A percentile compares a stretch with the other conserved stretches of the same genome.
Evolutionary conservation across 2,888 invertebrate genomes (phyloP).

Genomic region (Lithophane leautieri): DNA sequence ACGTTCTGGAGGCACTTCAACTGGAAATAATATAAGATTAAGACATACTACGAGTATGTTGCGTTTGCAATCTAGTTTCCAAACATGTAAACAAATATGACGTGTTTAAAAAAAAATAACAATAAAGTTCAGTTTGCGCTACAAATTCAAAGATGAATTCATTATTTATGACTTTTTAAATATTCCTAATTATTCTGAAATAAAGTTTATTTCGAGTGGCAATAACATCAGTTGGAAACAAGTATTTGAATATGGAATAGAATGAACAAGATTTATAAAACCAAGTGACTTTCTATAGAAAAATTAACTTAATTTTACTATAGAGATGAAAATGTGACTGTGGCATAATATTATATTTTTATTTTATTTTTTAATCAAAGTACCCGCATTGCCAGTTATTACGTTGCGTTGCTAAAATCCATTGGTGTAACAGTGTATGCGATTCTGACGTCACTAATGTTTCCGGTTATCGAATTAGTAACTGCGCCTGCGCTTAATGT

Average conservation of each 20-base stretch:
- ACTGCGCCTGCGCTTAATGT: not conserved
- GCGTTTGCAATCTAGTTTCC: not conserved
- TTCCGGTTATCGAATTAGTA: not conserved
- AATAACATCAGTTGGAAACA: not conserved
- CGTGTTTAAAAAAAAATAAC: not conserved
- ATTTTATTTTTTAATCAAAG: no score
- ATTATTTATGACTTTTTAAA: no score
- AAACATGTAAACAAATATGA: not conserved
- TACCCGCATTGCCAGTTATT: no score
- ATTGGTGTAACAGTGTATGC: not conserved
- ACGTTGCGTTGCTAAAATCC: not conserved
- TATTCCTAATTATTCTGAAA: not conserved
- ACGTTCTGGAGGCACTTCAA: conserved; percentile 88
- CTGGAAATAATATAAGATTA: conserved; percentile 79
- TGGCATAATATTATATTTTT: no score
- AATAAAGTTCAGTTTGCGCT: not conserved
- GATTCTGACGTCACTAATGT: not conserved
- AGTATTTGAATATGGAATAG: not conserved
- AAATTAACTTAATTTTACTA: no score
- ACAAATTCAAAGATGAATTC: no score
- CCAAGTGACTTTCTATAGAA: not conserved
- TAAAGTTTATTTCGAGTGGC: not conserved
- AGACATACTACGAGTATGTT: not conserved
- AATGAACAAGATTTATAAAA: not conserved
- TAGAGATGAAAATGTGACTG: no score